Conservation (phyloP, 2,797 vertebrate genomes). For the Argentina silus region DNA sequence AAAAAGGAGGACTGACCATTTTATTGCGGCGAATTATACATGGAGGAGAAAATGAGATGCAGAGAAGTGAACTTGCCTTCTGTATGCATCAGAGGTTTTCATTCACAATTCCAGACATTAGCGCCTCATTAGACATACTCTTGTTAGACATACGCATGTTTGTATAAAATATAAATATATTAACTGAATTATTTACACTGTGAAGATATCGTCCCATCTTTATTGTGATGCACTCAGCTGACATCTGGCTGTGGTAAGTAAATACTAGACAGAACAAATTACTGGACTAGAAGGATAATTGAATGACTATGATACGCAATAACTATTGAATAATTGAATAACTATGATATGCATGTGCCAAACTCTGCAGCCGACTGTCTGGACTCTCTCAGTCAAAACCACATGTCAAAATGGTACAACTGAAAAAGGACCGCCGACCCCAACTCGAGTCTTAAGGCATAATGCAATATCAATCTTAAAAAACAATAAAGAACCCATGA, state of each 20-base stretch:
- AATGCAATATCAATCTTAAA: not conserved
- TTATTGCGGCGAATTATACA: slow-evolving; percentile 51
- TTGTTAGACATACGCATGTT: not conserved
- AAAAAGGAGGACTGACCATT: slow-evolving; percentile 46
- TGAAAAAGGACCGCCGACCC: not conserved
- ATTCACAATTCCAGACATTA: not conserved
- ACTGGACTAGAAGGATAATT: not conserved
- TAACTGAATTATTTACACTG: not conserved
- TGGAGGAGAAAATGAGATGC: slow-evolving; percentile 11
- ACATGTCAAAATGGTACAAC: no score
- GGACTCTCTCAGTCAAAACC: no score
- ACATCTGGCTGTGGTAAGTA: not conserved
- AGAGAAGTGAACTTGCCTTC: not conserved
- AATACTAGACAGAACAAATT: not conserved
- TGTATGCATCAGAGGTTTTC: not conserved
- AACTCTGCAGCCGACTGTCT: no score
- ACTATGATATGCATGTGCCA: no score
- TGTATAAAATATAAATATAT: not conserved
- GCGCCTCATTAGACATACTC: not conserved
- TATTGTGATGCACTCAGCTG: not conserved
- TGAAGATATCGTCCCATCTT: not conserved
- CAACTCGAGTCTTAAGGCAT: not conserved
- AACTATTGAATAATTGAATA: no score
- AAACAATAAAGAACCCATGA: not conserved
- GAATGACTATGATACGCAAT: no score